Evolutionary conservation across 2,888 invertebrate genomes (phyloP).

Genomic region (Erpobdella octoculata): DNA sequence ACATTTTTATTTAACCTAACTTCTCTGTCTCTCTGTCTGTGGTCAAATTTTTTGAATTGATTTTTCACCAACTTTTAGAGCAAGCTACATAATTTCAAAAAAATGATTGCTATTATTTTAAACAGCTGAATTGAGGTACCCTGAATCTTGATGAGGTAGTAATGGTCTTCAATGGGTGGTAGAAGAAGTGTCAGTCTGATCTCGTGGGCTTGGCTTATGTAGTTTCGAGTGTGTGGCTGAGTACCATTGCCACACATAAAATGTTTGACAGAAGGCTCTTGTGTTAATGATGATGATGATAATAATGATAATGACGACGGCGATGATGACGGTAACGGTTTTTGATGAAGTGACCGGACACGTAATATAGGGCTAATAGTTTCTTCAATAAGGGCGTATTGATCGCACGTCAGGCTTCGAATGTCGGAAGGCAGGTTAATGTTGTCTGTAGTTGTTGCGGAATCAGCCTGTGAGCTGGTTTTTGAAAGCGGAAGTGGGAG

Average conservation of each 20-base stretch:
- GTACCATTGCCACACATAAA: neutral
- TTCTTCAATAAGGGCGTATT: neutral
- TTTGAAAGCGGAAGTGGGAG: too few species aligned
- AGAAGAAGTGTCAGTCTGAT: neutral
- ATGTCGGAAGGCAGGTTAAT: neutral
- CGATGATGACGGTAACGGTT: neutral
- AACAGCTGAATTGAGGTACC: neutral
- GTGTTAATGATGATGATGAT: neutral
- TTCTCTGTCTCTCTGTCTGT: too few species aligned
- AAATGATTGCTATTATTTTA: neutral
- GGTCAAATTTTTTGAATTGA: too few species aligned
- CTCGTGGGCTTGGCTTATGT: neutral
- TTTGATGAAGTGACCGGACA: neutral
- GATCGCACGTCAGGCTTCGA: neutral
- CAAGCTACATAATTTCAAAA: neutral
- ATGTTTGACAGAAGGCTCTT: neutral
- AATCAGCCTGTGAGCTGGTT: too few species aligned
- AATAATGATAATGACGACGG: neutral
- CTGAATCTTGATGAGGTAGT: neutral
- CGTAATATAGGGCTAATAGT: neutral
- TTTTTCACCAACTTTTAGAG: too few species aligned
- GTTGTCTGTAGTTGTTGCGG: neutral
- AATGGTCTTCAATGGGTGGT: conserved; percentile 5
- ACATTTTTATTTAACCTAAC: too few species aligned
- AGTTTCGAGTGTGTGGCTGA: neutral